Evolutionary conservation across 1,140 invertebrate genomes (phyloP), one percentile per base, ranked within the genome.

Genomic region (Microplitis mediator): DNA sequence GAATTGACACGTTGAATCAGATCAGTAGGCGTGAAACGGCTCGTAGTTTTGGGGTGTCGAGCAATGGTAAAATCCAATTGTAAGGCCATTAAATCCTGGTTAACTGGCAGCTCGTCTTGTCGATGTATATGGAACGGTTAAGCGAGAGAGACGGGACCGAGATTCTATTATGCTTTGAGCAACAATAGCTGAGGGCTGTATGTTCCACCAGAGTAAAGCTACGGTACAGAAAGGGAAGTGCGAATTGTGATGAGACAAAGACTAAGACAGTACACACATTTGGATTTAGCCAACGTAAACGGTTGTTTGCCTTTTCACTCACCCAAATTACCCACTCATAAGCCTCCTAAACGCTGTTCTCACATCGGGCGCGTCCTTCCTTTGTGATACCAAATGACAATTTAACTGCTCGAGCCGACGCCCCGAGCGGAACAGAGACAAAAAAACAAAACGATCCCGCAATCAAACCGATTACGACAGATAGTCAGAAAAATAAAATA

Each of bases 41-140:
- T 61, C 70, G 65, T 71, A 16, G 61, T 61, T 71, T 72, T 67
- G 50, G 45, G 56, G 66, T 45, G 69, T 56, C 61, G 75, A 75
- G 82, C 85, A 86, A 86, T 86, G 81, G 84, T 85, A 86, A 85
- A 86, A 86, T 85, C 85, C 81, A 85, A 86, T 86, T 86, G 83
- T 79, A 78, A 86, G 79, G 81, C 84, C 82, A 86, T 85, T 86
- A 86, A 86, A 80, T 79, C 80, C 78, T 78, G 78, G 83, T 84
- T 85, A 76, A 73, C 75, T 75, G 63, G 70, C 76, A 73, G 74
- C 63, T 54, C 54, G 67, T 51, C 72, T 70, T 39, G 64, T 32
- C 32, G 69, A 61, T 51, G 32, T n/a, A 60, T 23, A 36, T 4
- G 39, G 58, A 4, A 34, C 6, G 11, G 39, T 50, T 50, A 61